Percentiles rank a stretch among this genome's conserved stretches.
Conservation (phyloP, 2,888 invertebrate genomes). For the Halocaridina rubra region DNA sequence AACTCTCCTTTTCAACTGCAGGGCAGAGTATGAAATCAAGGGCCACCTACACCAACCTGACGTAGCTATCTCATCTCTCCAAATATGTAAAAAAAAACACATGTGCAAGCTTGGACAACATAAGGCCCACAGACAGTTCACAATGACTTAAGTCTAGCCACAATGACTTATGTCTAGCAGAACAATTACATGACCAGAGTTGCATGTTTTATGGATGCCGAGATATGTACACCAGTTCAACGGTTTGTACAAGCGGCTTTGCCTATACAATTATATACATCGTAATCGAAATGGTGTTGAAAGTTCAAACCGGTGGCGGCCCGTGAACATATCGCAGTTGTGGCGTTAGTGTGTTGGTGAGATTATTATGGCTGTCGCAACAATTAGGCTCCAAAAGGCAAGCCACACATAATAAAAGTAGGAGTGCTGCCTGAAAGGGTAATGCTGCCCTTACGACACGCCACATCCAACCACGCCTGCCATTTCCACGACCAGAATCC, state of each 20-base stretch:
- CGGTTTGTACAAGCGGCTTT: slow-evolving; percentile 48
- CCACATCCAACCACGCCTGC: slow-evolving; percentile 77
- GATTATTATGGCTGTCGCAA: slow-evolving; percentile 82
- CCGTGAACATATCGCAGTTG: slow-evolving; percentile 85
- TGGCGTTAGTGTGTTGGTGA: slow-evolving; percentile 81
- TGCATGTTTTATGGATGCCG: background rate
- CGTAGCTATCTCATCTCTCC: background rate
- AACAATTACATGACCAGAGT: background rate
- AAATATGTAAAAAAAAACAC: too few species aligned
- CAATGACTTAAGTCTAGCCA: background rate
- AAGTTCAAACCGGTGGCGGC: slow-evolving; percentile 80
- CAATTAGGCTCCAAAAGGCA: slow-evolving; percentile 81
- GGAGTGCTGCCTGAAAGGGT: slow-evolving; percentile 81
- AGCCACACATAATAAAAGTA: slow-evolving; percentile 79
- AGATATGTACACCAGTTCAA: slow-evolving; percentile 53
- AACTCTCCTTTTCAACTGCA: too few species aligned
- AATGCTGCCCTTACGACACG: slow-evolving; percentile 79
- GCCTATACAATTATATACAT: slow-evolving; percentile 19
- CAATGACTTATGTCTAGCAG: background rate
- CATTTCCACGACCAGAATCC: slow-evolving; percentile 75
- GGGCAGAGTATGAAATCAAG: background rate
- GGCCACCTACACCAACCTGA: background rate
- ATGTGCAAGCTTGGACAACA: too few species aligned
- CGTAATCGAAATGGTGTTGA: slow-evolving; percentile 47
- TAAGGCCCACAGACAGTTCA: background rate